These are phyloP conservation scores for Drosophila funebris DNA, from an alignment of 1,140 invertebrate species.

Conservation along the genomic window DNA sequence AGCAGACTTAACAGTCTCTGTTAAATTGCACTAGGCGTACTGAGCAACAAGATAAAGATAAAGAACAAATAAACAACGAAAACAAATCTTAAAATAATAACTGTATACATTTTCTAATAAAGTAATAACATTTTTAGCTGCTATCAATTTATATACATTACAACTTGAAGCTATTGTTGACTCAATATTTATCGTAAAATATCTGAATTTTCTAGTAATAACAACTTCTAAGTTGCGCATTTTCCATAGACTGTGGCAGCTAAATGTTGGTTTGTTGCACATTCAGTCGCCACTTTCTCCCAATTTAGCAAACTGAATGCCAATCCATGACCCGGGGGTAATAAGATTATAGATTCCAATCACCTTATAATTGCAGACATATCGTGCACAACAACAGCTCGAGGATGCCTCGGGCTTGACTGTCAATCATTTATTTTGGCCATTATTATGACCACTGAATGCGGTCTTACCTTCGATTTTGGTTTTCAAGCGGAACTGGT, in stretches of 20 bases:
- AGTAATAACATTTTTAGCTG: too few species aligned
- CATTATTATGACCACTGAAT: conserved; percentile 27
- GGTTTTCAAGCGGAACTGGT: conserved; percentile 29
- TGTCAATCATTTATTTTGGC: conserved; percentile 37
- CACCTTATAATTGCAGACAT: conserved; percentile 38
- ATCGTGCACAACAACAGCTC: conserved; percentile 18
- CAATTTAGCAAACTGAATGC: conserved; percentile 25
- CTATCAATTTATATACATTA: too few species aligned
- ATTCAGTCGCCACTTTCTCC: conserved; percentile 39
- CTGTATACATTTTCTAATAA: too few species aligned
- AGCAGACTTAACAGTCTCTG: too few species aligned
- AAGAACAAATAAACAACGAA: background rate
- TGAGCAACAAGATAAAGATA: background rate
- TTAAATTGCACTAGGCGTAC: too few species aligned
- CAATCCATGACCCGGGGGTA: conserved; percentile 20
- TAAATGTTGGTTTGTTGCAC: conserved; percentile 20
- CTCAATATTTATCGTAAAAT: background rate
- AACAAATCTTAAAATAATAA: too few species aligned
- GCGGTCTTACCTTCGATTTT: conserved; percentile 23
- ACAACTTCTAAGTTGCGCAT: conserved; percentile 7
- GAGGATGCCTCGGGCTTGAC: conserved; percentile 23
- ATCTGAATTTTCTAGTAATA: background rate
- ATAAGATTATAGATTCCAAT: conserved; percentile 44
- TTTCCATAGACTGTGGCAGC: conserved; percentile 4
- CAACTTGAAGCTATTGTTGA: too few species aligned